These are phyloP conservation scores for Sturmia bella DNA, from an alignment of 2,888 invertebrate genomes.

Conservation along the genomic window DNA sequence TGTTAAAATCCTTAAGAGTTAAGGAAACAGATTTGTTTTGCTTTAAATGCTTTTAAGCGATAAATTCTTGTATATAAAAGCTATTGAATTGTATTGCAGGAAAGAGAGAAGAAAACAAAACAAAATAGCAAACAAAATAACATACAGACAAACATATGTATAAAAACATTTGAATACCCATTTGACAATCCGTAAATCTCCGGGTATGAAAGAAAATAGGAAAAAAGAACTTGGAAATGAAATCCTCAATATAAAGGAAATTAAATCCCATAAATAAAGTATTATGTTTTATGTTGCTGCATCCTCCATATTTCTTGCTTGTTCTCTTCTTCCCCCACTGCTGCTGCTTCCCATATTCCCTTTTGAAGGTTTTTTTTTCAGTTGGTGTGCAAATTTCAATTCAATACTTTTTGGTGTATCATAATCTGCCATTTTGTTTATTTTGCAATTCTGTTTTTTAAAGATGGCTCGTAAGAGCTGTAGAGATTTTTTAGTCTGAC, in stretches of 20 bases:
- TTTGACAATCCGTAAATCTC: background rate
- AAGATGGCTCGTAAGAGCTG: no score
- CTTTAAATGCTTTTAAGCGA: background rate
- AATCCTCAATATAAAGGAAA: slow-evolving; percentile 14
- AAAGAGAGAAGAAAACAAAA: background rate
- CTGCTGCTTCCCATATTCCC: background rate
- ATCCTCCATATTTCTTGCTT: background rate
- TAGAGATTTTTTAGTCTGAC: background rate
- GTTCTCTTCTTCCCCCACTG: background rate
- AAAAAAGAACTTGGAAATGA: background rate
- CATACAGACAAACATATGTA: no score
- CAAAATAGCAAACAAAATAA: background rate
- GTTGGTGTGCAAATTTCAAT: background rate
- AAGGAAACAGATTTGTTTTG: background rate
- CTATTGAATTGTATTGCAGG: no score
- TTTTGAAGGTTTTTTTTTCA: background rate
- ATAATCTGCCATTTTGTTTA: no score
- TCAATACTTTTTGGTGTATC: background rate
- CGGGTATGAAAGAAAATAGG: background rate
- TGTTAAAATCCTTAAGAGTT: slow-evolving; percentile 10
- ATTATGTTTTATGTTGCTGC: background rate
- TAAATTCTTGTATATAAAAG: no score
- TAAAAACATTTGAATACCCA: no score
- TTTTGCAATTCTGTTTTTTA: no score
- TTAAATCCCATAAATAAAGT: slow-evolving; percentile 47